Evolutionary conservation across 1,140 invertebrate species (phyloP).

Genomic region (Goniozus legneri): DNA sequence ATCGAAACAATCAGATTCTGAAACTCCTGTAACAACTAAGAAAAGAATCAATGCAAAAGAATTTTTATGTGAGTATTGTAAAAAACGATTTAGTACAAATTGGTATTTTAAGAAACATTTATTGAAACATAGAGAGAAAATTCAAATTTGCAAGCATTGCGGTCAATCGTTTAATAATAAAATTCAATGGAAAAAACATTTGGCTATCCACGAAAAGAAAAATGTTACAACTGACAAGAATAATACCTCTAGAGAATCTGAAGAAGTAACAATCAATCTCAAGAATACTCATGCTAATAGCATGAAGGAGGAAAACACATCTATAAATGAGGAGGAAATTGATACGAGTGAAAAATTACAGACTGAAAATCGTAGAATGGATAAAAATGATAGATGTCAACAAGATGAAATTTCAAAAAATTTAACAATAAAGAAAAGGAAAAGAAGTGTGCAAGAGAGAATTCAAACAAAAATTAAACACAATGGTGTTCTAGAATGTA

Average conservation of each 20-base stretch:
- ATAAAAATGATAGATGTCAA: too few species aligned
- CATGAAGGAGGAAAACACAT: too few species aligned
- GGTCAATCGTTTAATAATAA: constrained; percentile 34
- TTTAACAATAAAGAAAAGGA: too few species aligned
- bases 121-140: constrained; percentile 38
- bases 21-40: not conserved
- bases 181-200: constrained; percentile 40
- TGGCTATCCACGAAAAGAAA: constrained; percentile 27
- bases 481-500: too few species aligned
- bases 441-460: too few species aligned
- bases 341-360: too few species aligned
- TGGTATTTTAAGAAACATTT: constrained; percentile 49
- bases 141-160: constrained; percentile 36
- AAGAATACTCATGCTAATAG: constrained; percentile 3
- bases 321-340: too few species aligned
- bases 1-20: not conserved
- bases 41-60: constrained; percentile 1
- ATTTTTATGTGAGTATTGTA: constrained; percentile 42
- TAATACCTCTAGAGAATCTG: too few species aligned
- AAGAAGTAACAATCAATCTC: too few species aligned
- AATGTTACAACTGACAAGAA: constrained; percentile 14
- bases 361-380: too few species aligned
- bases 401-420: too few species aligned
- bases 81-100: constrained; percentile 41
- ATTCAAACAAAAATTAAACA: too few species aligned